Evolutionary conservation across 2,113 vertebrate genomes (phyloP).

Genomic region (Micronycteris hirsuta): DNA sequence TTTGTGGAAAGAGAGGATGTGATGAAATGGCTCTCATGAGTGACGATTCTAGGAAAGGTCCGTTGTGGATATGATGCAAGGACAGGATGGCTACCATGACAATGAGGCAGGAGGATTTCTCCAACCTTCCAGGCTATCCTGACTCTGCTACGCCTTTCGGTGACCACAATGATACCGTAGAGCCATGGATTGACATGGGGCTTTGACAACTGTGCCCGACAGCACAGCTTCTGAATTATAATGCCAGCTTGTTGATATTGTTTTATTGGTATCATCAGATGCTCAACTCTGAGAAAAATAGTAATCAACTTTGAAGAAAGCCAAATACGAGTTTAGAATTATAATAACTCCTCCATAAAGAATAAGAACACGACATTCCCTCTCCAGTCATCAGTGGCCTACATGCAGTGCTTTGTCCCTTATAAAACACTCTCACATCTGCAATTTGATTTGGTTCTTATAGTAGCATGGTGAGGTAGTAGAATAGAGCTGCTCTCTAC

Average conservation of each 20-base stretch:
- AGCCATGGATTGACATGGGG: background rate
- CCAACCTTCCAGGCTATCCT: background rate
- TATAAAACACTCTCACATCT: background rate
- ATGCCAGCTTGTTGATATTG: background rate
- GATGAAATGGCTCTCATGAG: background rate
- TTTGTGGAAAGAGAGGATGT: background rate
- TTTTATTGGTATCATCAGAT: background rate
- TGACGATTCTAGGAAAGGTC: background rate
- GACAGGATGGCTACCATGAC: background rate
- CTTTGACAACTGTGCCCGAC: background rate
- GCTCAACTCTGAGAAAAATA: background rate
- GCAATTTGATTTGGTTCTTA: background rate
- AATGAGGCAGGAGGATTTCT: background rate
- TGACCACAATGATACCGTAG: background rate
- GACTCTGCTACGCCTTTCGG: background rate
- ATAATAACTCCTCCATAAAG: background rate
- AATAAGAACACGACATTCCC: background rate
- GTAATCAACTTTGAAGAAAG: background rate
- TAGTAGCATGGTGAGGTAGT: background rate
- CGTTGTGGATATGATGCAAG: background rate
- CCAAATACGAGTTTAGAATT: background rate
- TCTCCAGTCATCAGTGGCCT: background rate
- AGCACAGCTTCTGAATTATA: background rate
- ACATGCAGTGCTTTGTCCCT: background rate
- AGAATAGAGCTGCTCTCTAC: background rate